phyloP scores from a whole-genome alignment of 2,113 vertebrate genomes.

The Bombycilla garrulus region DNA sequence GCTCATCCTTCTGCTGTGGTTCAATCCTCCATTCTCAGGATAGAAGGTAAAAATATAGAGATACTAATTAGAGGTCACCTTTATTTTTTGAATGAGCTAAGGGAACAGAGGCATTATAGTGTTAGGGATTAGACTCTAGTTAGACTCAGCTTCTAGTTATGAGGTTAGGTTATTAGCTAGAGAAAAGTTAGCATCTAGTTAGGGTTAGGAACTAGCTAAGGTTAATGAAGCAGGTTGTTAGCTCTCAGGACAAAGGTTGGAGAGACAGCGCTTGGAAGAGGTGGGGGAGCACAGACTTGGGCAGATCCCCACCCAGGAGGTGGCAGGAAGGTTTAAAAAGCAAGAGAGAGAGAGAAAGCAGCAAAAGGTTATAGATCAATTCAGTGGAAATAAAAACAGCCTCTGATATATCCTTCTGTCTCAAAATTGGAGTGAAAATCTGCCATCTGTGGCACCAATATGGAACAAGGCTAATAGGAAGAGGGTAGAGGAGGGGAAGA shows the following conservation, averaged over 20 bases:
- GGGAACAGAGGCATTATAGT: constrained; percentile 26
- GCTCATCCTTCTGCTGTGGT: background rate
- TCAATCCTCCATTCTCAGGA: constrained; percentile 64
- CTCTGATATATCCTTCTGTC: constrained; percentile 57
- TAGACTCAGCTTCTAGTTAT: constrained; percentile 63
- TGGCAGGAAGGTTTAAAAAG: constrained; percentile 34
- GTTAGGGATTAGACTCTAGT: constrained; percentile 74
- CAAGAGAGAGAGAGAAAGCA: constrained; percentile 29
- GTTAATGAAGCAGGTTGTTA: constrained; percentile 81
- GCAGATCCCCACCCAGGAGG: constrained; percentile 15
- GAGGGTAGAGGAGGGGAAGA: background rate
- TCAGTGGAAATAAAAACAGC: constrained; percentile 57
- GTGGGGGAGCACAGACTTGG: background rate
- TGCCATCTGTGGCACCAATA: constrained; percentile 67
- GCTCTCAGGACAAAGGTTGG: constrained; percentile 45
- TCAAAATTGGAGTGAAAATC: constrained; percentile 63
- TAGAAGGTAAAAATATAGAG: constrained; percentile 36
- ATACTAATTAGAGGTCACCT: background rate
- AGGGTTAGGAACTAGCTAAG: constrained; percentile 68
- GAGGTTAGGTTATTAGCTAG: constrained; percentile 69
- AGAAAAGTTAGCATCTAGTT: constrained; percentile 75
- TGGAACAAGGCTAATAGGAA: background rate
- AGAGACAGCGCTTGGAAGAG: constrained; percentile 8
- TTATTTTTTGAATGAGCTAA: background rate
- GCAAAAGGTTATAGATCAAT: constrained; percentile 40